Evolutionary conservation across 2,797 vertebrate species (phyloP), one percentile per base, ranked within the genome.

Genomic region (Acrossocheilus fasciatus): DNA sequence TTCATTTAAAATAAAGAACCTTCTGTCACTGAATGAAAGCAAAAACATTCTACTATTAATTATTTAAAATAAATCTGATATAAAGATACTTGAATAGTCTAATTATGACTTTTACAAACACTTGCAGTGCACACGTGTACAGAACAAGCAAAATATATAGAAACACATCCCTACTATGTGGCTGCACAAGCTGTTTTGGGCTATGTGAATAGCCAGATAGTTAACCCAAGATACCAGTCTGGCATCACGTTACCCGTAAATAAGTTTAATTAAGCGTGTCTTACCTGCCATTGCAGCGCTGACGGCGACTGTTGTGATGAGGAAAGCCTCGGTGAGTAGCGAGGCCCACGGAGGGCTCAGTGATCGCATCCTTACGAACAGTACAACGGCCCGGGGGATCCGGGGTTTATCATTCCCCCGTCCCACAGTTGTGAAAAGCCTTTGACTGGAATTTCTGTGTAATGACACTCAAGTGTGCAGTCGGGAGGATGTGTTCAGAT

Each of bases 331-430:
- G 87, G 87, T 88, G 87, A 92, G 91, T 86, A 91, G 89, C 86
- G 91, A 90, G 91, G 90, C 89, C 92, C 93, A 81, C 92, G 90
- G 75, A 86, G 87, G 36, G 69, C 88, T 91, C 88, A 87, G 88
- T 70, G 88, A 87, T 83, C 78, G 78, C 85, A 86, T 90, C 87
- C 85, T 88, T 89, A 91, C 62, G 59, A 86, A 83, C 73, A 86
- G 86, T 59, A 80, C 47, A 57, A 83, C 68, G 82, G 87, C 76
- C 86, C 81, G 64, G 89, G 87, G 82, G 69, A 70, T 86, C 88
- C 89, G 90, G 87, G 84, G 77, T 87, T 86, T 91, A 72, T 91
- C 95, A 95, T 93, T 89, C 93, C 94, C 90, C 92, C 93, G 91
- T 92, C 81, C 86, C 87, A 88, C 88, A 79, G 70, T 83, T 81